Conservation (phyloP, 2,888 invertebrate species). For the Ichneumon xanthorius region DNA sequence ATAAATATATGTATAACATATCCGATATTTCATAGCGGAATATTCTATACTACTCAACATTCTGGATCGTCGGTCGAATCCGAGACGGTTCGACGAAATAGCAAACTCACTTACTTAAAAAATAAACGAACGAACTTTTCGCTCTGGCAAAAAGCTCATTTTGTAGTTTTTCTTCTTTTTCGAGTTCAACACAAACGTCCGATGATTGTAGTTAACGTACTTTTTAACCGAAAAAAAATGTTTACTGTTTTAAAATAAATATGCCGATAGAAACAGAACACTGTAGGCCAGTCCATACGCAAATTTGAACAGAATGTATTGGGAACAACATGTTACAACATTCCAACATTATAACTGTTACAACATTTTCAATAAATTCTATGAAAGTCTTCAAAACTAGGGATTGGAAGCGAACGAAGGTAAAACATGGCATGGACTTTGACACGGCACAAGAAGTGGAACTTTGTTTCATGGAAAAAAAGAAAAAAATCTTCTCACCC, state of each 20-base stretch:
- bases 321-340: background rate
- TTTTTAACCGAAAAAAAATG: background rate
- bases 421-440: background rate
- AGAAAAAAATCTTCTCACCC: too few species aligned
- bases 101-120: background rate
- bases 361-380: background rate
- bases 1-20: conserved; percentile 41
- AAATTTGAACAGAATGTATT: background rate
- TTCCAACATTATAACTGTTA: background rate
- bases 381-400: background rate
- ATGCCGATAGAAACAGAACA: background rate
- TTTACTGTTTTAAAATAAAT: background rate
- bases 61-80: background rate
- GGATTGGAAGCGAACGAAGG: background rate
- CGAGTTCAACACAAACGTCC: background rate
- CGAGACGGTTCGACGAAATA: background rate
- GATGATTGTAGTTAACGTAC: background rate
- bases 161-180: background rate
- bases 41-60: conserved; percentile 6
- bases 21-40: background rate
- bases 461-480: background rate
- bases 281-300: background rate
- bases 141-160: background rate
- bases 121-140: background rate
- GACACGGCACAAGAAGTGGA: background rate